These are phyloP conservation scores for Dendrolimus houi DNA, from an alignment of 2,888 invertebrate species.

Conservation along the genomic window DNA sequence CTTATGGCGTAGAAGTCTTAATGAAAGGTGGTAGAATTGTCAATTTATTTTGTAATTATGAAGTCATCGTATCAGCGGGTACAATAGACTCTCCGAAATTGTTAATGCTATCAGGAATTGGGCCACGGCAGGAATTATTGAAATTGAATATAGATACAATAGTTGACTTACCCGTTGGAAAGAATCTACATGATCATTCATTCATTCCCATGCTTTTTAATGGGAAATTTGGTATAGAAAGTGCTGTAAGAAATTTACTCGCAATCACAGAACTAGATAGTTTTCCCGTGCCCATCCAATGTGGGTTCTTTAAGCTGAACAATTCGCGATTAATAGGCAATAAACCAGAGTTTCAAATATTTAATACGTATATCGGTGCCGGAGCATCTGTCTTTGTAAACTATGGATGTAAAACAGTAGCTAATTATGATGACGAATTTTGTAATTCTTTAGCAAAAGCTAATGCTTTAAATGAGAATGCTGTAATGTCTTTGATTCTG, in stretches of 20 bases:
- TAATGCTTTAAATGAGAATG: conserved; percentile 38
- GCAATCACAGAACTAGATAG: conserved; percentile 24
- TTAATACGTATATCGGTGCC: conserved; percentile 45
- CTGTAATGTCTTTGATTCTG: conserved; percentile 28
- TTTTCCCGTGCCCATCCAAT: conserved; percentile 41
- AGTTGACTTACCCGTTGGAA: conserved; percentile 52
- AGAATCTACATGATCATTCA: conserved; percentile 53
- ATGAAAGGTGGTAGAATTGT: conserved; percentile 25
- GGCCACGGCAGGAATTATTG: conserved; percentile 37
- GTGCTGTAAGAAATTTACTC: conserved; percentile 39
- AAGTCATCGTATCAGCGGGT: conserved; percentile 56
- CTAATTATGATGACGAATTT: conserved; percentile 26
- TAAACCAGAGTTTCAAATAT: conserved; percentile 50
- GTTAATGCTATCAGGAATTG: conserved; percentile 55
- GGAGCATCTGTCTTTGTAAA: conserved; percentile 29
- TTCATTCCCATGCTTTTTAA: conserved; percentile 31
- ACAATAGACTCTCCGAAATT: conserved; percentile 51
- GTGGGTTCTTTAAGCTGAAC: conserved; percentile 37
- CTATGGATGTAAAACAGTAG: conserved; percentile 25
- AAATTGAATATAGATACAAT: conserved; percentile 34
- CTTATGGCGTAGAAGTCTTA: conserved; percentile 42
- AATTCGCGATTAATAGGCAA: conserved; percentile 10
- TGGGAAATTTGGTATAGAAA: conserved; percentile 35
- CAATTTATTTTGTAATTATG: conserved; percentile 36
- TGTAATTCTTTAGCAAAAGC: conserved; percentile 35